Evolutionary conservation across 2,113 vertebrate species (phyloP).

Genomic region (Eubucco bourcierii): DNA sequence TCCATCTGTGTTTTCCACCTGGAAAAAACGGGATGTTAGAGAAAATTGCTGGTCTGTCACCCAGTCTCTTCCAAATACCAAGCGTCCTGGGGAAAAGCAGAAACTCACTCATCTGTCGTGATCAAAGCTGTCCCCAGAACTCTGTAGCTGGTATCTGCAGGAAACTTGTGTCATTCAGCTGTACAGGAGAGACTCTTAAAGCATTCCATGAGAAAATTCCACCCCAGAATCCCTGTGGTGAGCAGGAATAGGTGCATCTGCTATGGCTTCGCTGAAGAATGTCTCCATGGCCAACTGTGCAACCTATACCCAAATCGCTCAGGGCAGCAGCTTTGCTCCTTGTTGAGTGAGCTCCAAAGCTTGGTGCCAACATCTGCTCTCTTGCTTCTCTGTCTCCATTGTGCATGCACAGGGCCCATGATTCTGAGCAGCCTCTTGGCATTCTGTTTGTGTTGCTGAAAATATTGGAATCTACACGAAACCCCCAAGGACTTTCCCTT

Average conservation of each 20-base stretch:
- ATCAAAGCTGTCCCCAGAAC: background rate
- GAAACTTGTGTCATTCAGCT: background rate
- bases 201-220: background rate
- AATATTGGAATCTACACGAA: background rate
- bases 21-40: background rate
- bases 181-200: background rate
- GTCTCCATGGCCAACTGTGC: background rate
- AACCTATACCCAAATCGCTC: accelerated
- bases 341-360: background rate
- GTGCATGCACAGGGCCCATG: background rate
- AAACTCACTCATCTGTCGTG: background rate
- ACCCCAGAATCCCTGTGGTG: background rate
- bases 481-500: background rate
- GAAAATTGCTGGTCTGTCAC: background rate
- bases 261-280: background rate
- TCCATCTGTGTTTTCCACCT: background rate
- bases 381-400: accelerated
- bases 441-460: background rate
- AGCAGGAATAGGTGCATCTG: background rate
- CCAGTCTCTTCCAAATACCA: background rate
- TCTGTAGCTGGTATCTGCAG: background rate
- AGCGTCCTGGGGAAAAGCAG: background rate
- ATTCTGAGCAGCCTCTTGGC: background rate
- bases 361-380: background rate
- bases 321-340: background rate